Evolutionary conservation across 2,888 invertebrate genomes (phyloP), one percentile per base, ranked within the genome.

Genomic region (Amaurobius ferox): DNA sequence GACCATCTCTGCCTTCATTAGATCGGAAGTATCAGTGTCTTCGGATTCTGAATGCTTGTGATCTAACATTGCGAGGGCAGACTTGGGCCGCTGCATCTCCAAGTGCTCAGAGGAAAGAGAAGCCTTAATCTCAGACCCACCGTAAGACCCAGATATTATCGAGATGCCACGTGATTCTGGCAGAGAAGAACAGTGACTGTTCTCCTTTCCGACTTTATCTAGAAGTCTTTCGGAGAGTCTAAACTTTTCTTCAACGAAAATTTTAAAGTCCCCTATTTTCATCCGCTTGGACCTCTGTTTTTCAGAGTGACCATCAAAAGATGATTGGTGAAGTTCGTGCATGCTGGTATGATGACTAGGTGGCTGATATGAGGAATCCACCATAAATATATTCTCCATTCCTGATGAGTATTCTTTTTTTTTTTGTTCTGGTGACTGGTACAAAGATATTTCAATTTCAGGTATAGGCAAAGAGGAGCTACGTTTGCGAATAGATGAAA

Each of bases 391-490:
- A 16, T 81, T 83, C 72, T 88, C 88, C 39, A 79, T 61, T 16
- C 48, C 87, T 19, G 81, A 79, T 13, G 66, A 35, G 40, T 73
- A 71, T 32, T 88, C 86, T 28, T 79, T 81, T 61, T 77, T 79
- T n/a, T 61, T 88, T 87, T 76, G 89, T 87, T 78, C 85, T 35
- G 90, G 83, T 40, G 89, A 72, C 26, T 88, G 87, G 88, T 89
- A 89, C 68, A 90, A 73, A 0, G 97, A 96, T 0, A 97, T 95
- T 91, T 97, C 96, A 86, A 97, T 97, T 92, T 97, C 97, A 0
- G 97, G 97, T 90, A 97, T 96, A 0, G 98, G 98, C 77, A 98
- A 92, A 0, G 98, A 98, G 90, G 96, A 97, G 90, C 98, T 98
- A 74, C 98, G 93, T 90, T 96, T 95, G 79, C 98, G 93, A 9